A percentile compares a stretch with the other conserved stretches of the same genome.
Conservation (phyloP, 2,888 invertebrate species). For the Reticulitermes lucifugus region DNA sequence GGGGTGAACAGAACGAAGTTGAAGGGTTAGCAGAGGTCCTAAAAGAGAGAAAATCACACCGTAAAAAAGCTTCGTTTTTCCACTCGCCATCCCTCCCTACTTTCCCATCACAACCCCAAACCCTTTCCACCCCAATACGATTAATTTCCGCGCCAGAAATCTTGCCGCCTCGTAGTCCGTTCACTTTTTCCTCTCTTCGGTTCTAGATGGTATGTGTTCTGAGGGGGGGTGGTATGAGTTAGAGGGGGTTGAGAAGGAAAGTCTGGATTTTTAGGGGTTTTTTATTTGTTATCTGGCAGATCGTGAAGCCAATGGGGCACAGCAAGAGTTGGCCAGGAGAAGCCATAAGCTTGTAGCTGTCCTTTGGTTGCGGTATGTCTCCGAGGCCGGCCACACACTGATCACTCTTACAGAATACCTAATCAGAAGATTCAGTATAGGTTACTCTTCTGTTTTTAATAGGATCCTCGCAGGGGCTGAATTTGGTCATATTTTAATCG, state of each 20-base stretch:
- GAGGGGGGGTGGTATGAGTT: neutral
- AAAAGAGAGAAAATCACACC: constrained; percentile 40
- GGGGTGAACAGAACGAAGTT: constrained; percentile 33
- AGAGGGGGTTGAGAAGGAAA: constrained; percentile 11
- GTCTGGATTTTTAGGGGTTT: constrained; percentile 31
- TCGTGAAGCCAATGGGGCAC: constrained; percentile 48
- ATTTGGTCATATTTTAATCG: too few species aligned
- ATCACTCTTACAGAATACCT: neutral
- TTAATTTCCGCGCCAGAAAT: constrained; percentile 51
- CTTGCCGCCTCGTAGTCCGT: constrained; percentile 43
- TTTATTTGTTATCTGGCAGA: constrained; percentile 49
- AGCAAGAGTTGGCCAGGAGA: constrained; percentile 29
- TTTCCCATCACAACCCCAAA: constrained; percentile 19
- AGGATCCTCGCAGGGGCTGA: too few species aligned
- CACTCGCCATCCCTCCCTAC: neutral
- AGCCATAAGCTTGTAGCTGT: constrained; percentile 19
- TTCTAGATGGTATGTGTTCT: constrained; percentile 34
- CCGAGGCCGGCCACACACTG: neutral
- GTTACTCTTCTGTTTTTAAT: too few species aligned
- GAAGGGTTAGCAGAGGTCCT: constrained; percentile 29
- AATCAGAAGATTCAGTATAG: neutral
- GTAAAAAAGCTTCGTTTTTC: constrained; percentile 37
- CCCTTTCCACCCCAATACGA: constrained; percentile 34
- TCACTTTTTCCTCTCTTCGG: constrained; percentile 42
- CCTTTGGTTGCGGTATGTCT: constrained; percentile 24